phyloP scores from a whole-genome alignment of 2,888 invertebrate genomes.

The Sericinus montela region DNA sequence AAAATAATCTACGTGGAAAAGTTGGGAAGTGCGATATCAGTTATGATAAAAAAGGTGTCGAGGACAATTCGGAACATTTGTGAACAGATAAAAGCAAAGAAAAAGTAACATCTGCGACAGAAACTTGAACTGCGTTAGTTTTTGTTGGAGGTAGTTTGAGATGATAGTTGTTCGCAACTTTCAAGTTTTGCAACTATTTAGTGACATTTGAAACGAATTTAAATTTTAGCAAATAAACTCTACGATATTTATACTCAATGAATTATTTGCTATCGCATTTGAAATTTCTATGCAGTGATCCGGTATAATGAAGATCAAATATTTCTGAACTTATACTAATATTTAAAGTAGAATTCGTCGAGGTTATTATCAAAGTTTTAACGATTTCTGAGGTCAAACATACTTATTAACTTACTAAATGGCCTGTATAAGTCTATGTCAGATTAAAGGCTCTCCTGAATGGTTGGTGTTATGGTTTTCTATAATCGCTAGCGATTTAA shows the following conservation, averaged over 20 bases:
- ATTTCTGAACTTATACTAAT: too few relatives aligned
- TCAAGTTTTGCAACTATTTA: constrained; percentile 5
- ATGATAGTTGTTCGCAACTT: constrained; percentile 20
- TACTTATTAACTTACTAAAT: too few relatives aligned
- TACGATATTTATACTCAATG: neutral
- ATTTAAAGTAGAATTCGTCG: too few relatives aligned
- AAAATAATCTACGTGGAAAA: constrained; percentile 18
- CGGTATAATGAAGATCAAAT: too few relatives aligned
- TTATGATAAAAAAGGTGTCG: constrained; percentile 20
- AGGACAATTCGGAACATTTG: constrained; percentile 17
- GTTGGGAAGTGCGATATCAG: constrained; percentile 19
- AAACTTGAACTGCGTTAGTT: constrained; percentile 15
- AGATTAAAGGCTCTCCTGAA: too few relatives aligned
- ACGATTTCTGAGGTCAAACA: too few relatives aligned
- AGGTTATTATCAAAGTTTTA: too few relatives aligned
- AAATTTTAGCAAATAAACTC: neutral
- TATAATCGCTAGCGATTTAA: too few relatives aligned
- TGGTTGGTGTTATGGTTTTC: too few relatives aligned
- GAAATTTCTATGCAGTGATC: too few relatives aligned
- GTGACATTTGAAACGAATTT: constrained; percentile 8
- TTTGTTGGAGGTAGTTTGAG: constrained; percentile 19
- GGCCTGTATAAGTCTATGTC: too few relatives aligned
- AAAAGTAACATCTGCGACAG: constrained; percentile 17
- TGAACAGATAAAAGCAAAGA: constrained; percentile 18
- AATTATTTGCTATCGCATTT: neutral